phyloP scores from a whole-genome alignment of 2,113 vertebrate species.

The Illadopsis cleaveri region DNA sequence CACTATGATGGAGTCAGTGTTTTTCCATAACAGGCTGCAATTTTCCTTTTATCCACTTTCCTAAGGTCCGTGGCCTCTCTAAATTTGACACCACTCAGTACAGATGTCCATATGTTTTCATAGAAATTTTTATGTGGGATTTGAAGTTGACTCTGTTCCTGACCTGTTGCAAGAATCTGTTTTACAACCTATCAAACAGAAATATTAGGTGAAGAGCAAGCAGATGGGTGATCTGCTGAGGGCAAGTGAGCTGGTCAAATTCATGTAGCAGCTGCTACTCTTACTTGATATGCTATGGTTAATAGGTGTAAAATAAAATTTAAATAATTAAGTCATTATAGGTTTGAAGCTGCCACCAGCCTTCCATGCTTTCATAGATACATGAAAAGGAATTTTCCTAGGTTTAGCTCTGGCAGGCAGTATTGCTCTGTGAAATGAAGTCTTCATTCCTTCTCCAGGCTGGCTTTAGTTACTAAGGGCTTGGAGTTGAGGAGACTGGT shows the following conservation, averaged over 20 bases:
- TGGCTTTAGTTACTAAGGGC: not conserved
- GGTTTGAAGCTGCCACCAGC: conserved; percentile 17
- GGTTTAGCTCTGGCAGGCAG: not conserved
- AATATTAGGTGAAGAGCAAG: conserved; percentile 94
- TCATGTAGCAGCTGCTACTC: conserved; percentile 41
- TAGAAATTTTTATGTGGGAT: conserved; percentile 91
- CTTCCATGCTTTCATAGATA: not conserved
- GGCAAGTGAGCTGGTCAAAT: conserved; percentile 70
- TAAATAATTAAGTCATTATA: not conserved
- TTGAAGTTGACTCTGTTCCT: conserved; percentile 89
- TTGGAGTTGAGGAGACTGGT: not conserved
- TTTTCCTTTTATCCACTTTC: conserved; percentile 94
- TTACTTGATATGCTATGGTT: conserved; percentile 38
- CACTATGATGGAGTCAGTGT: conserved; percentile 83
- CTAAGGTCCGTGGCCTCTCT: conserved; percentile 88
- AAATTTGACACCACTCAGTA: conserved; percentile 92
- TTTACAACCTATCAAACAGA: conserved; percentile 94
- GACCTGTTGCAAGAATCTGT: conserved; percentile 86
- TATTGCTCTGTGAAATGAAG: not conserved
- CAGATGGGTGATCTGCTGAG: conserved; percentile 92
- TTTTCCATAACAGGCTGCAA: conserved; percentile 90
- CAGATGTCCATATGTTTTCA: conserved; percentile 94
- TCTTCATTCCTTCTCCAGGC: not conserved
- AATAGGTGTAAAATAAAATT: conserved; percentile 62
- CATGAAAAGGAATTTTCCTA: not conserved